Percentiles rank a stretch among this genome's conserved stretches.
phyloP scores from a whole-genome alignment of 2,797 vertebrate species.

The Leptatherina wallacei region DNA sequence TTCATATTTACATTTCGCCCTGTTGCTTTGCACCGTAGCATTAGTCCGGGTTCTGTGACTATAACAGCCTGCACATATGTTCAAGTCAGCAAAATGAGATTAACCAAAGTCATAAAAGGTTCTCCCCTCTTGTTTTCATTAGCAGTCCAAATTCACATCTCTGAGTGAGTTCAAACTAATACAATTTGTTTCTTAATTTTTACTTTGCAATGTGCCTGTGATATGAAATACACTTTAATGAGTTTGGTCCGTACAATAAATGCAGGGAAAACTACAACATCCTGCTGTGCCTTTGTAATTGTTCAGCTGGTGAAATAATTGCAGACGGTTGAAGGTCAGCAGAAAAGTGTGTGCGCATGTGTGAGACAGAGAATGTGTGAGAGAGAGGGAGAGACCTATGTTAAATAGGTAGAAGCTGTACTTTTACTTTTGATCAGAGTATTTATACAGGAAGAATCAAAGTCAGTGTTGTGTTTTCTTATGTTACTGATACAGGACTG shows the following conservation, averaged over 20 bases:
- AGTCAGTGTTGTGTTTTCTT: not conserved
- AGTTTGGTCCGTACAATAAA: constrained; percentile 17
- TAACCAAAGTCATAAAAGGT: constrained; percentile 17
- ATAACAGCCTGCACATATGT: too few species aligned
- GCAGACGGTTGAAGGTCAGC: constrained; percentile 24
- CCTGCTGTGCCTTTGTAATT: not conserved
- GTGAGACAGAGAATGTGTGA: not conserved
- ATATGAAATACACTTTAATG: constrained; percentile 22
- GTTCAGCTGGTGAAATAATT: constrained; percentile 22
- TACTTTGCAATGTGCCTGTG: not conserved
- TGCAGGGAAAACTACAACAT: not conserved
- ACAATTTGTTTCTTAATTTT: constrained; percentile 26
- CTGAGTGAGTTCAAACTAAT: constrained; percentile 17
- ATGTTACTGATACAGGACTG: not conserved
- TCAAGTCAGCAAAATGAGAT: constrained; percentile 31
- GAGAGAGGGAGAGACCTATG: not conserved
- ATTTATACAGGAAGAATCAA: not conserved
- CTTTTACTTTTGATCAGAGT: not conserved
- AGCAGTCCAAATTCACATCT: not conserved
- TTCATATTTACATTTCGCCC: not conserved
- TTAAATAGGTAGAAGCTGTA: not conserved
- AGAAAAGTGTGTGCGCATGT: constrained; percentile 2
- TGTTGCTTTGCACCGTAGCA: not conserved
- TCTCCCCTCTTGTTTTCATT: constrained; percentile 9
- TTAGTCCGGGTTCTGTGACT: too few species aligned